These are phyloP conservation scores for Peromyscus maniculatus DNA, from an alignment of 2,113 vertebrate genomes.

Conservation along the genomic window DNA sequence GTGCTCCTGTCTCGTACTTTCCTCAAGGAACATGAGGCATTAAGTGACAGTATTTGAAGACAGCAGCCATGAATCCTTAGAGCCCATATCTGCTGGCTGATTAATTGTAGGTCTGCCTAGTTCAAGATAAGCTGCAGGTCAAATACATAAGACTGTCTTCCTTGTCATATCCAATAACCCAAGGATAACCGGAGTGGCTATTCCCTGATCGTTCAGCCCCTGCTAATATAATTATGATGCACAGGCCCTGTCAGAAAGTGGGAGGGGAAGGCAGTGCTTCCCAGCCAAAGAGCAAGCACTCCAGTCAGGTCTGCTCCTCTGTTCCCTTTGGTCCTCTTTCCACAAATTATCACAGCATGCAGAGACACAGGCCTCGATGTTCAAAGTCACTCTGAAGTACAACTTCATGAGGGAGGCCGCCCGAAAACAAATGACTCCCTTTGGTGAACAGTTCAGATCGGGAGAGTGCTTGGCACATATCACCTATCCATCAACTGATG, in stretches of 20 bases:
- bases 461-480: not conserved
- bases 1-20: slow-evolving; percentile 49
- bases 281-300: slow-evolving; percentile 32
- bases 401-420: not conserved
- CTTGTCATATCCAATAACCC: not conserved
- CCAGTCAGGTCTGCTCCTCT: not conserved
- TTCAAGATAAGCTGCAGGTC: slow-evolving; percentile 62
- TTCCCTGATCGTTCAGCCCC: slow-evolving; percentile 17
- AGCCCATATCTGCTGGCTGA: slow-evolving; percentile 50
- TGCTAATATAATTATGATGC: slow-evolving; percentile 44
- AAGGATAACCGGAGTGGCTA: slow-evolving; percentile 21
- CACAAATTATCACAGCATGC: not conserved
- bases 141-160: slow-evolving; percentile 55
- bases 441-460: slow-evolving; percentile 10
- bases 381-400: slow-evolving; percentile 10
- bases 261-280: not conserved
- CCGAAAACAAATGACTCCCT: not conserved
- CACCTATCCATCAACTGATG: not conserved
- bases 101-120: slow-evolving; percentile 59
- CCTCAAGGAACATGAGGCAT: slow-evolving; percentile 58
- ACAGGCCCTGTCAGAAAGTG: slow-evolving; percentile 16
- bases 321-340: not conserved
- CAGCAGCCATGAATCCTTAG: slow-evolving; percentile 22
- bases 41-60: slow-evolving; percentile 67
- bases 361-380: not conserved